phyloP scores from a whole-genome alignment of 2,113 vertebrate genomes.

The Aix galericulata region DNA sequence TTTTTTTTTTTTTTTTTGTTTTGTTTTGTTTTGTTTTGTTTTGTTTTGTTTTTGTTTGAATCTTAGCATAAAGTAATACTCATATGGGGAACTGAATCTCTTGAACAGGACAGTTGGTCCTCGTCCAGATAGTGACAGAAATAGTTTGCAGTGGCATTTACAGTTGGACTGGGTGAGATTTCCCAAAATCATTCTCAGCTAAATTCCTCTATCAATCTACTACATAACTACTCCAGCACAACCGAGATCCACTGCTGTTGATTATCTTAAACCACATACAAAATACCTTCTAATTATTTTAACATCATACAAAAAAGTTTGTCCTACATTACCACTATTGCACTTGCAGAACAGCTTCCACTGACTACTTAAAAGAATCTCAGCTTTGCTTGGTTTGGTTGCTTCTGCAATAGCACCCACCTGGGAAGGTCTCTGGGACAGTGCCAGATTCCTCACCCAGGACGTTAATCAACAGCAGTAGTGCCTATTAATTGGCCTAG shows the following conservation, averaged over 20 bases:
- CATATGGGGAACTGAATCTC: background rate
- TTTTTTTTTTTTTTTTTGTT: too few species aligned
- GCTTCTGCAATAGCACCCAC: background rate
- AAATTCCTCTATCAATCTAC: background rate
- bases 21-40: too few species aligned
- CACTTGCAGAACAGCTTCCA: background rate
- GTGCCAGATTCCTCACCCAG: background rate
- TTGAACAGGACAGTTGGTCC: background rate
- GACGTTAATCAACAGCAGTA: background rate
- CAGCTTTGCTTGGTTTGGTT: background rate
- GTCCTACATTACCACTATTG: fast-evolving
- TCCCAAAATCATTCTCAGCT: background rate
- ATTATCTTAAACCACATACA: background rate
- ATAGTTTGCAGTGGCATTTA: background rate
- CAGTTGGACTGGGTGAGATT: background rate
- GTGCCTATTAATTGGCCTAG: background rate
- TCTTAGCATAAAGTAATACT: background rate
- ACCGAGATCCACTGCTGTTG: background rate
- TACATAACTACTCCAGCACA: background rate
- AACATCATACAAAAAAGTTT: background rate
- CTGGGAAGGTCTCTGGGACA: background rate
- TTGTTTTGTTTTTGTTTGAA: background rate
- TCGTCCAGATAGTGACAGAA: background rate
- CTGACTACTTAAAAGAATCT: background rate
- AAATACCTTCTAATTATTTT: background rate